Evolutionary conservation across 2,888 invertebrate genomes (phyloP).

Genomic region (Hirtodrosophila histrioides): DNA sequence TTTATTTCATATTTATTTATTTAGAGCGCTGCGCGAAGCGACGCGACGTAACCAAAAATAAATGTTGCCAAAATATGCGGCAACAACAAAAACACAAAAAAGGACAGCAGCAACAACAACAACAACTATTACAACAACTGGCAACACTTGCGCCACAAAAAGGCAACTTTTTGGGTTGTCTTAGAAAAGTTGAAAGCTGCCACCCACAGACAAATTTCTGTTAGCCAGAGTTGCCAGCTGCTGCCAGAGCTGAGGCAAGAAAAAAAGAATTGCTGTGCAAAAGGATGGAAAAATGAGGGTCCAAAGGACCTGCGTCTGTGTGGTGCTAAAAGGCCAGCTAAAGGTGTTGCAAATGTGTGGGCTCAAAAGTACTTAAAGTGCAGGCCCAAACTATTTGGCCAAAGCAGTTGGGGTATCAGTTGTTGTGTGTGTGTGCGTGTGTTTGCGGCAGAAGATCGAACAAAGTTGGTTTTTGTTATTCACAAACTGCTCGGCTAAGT

Average conservation of each 20-base stretch:
- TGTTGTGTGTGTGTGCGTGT: constrained; percentile 13
- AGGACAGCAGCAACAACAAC: constrained; percentile 10
- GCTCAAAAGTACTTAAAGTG: constrained; percentile 66
- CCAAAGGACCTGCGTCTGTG: constrained; percentile 1
- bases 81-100: constrained; percentile 24
- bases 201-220: constrained; percentile 43
- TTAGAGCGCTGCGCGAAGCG: constrained; percentile 34
- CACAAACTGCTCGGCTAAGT: constrained; percentile 50
- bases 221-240: constrained; percentile 53
- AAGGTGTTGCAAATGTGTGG: constrained; percentile 69
- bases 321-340: constrained; percentile 60
- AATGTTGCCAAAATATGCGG: constrained; percentile 21
- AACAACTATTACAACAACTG: constrained; percentile 29
- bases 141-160: constrained; percentile 49
- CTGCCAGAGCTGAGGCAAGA: constrained; percentile 6
- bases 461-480: constrained; percentile 55
- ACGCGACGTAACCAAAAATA: constrained; percentile 24
- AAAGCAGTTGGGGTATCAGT: constrained; percentile 43
- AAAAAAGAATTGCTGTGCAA: too few relatives aligned
- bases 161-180: constrained; percentile 30
- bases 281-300: background rate
- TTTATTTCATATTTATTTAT: constrained; percentile 73
- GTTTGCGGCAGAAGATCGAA: constrained; percentile 54
- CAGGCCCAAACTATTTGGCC: constrained; percentile 60
- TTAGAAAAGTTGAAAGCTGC: constrained; percentile 48